phyloP scores from a whole-genome alignment of 1,140 invertebrate genomes.

The Teleogryllus occipitalis region DNA sequence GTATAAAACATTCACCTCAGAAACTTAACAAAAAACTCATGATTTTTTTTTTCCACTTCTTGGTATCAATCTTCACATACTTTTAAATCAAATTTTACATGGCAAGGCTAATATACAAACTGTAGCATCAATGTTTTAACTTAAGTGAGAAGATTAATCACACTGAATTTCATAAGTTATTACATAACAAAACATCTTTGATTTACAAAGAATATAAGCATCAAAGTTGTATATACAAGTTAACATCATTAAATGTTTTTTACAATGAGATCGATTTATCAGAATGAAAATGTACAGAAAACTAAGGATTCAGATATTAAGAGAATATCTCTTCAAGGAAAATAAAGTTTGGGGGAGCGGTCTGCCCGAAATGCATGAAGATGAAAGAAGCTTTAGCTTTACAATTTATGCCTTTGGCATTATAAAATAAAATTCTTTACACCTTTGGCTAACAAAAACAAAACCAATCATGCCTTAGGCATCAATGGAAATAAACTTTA shows the following conservation, averaged over 20 bases:
- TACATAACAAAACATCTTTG: not conserved
- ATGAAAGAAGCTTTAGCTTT: not conserved
- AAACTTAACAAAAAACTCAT: slow-evolving; percentile 7
- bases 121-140: not conserved
- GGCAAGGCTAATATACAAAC: not conserved
- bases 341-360: not conserved
- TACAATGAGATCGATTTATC: not conserved
- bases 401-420: not conserved
- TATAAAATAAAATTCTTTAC: not conserved
- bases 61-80: not conserved
- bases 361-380: not conserved
- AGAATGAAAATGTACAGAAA: slow-evolving; percentile 1
- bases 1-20: slow-evolving; percentile 6
- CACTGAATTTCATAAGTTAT: not conserved
- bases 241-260: not conserved
- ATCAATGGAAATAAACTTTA: slow-evolving; percentile 6
- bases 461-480: slow-evolving; percentile 3
- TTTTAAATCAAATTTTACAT: not conserved
- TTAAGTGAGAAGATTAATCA: not conserved
- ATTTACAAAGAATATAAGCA: slow-evolving; percentile 6
- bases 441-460: not conserved
- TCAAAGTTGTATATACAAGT: not conserved
- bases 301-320: slow-evolving; percentile 1
- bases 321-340: not conserved
- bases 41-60: not conserved